phyloP scores from a whole-genome alignment of 2,797 vertebrate species.

The Lepilemur ruficaudatus region DNA sequence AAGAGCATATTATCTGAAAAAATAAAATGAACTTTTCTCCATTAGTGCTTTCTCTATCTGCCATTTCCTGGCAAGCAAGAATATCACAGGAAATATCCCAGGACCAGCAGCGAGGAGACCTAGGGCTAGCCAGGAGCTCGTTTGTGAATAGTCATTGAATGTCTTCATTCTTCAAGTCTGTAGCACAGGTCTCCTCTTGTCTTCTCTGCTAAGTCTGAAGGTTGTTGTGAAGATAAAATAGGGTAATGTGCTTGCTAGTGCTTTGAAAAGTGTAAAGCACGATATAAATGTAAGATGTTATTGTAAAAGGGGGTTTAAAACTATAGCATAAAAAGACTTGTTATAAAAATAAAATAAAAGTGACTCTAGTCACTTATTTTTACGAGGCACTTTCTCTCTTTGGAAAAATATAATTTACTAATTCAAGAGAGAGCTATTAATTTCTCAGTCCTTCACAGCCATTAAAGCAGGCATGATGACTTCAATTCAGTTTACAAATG shows the following conservation, averaged over 20 bases:
- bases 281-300: constrained; percentile 47
- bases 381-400: constrained; percentile 77
- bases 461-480: constrained; percentile 68
- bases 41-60: not conserved
- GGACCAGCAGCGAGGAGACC: not conserved
- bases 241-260: not conserved
- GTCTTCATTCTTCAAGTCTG: not conserved
- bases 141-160: not conserved
- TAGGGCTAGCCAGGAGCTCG: not conserved
- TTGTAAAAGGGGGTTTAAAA: constrained; percentile 64
- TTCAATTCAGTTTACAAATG: constrained; percentile 73
- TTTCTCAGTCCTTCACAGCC: constrained; percentile 76
- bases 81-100: not conserved
- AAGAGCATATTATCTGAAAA: constrained; percentile 26
- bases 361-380: constrained; percentile 79
- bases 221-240: constrained; percentile 49
- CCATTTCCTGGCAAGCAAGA: not conserved
- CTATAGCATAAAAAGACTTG: constrained; percentile 68
- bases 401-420: constrained; percentile 80
- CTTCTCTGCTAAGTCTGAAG: not conserved
- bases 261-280: constrained; percentile 23
- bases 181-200: not conserved
- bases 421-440: constrained; percentile 78
- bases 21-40: not conserved
- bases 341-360: constrained; percentile 78